Conservation (phyloP, 2,888 invertebrate genomes). For the Odontocerum albicorne region DNA sequence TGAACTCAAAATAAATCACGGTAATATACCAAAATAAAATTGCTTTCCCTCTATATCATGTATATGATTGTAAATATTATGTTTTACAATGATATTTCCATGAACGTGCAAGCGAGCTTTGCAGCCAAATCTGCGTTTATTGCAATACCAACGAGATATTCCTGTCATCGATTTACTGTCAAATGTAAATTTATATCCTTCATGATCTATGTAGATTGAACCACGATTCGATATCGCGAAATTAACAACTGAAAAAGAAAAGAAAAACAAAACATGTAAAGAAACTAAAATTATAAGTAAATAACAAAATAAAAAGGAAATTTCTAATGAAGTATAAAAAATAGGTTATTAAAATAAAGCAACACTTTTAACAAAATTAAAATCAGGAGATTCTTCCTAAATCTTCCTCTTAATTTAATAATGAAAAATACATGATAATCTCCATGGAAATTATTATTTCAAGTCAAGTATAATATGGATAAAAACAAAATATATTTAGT, state of each 20-base stretch:
- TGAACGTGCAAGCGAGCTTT: conserved; percentile 38
- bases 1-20: too few species aligned
- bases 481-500: too few species aligned
- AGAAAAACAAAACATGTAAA: too few species aligned
- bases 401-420: too few species aligned
- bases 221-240: conserved; percentile 18
- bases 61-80: conserved; percentile 4
- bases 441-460: too few species aligned
- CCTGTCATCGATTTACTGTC: conserved; percentile 45
- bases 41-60: background rate
- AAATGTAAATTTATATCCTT: conserved; percentile 43
- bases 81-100: background rate
- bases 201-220: conserved; percentile 2
- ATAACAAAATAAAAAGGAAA: background rate
- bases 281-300: background rate
- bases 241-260: conserved; percentile 9
- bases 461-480: too few species aligned
- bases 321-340: too few species aligned
- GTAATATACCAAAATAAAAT: too few species aligned
- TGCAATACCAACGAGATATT: conserved; percentile 45
- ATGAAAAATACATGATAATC: too few species aligned
- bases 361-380: too few species aligned
- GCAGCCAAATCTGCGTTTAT: conserved; percentile 45
- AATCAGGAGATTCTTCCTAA: too few species aligned
- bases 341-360: too few species aligned